A percentile compares a stretch with the other conserved stretches of the same genome.
These are phyloP conservation scores for Condylura cristata DNA, from an alignment of 2,113 vertebrate species.

Conservation along the genomic window DNA sequence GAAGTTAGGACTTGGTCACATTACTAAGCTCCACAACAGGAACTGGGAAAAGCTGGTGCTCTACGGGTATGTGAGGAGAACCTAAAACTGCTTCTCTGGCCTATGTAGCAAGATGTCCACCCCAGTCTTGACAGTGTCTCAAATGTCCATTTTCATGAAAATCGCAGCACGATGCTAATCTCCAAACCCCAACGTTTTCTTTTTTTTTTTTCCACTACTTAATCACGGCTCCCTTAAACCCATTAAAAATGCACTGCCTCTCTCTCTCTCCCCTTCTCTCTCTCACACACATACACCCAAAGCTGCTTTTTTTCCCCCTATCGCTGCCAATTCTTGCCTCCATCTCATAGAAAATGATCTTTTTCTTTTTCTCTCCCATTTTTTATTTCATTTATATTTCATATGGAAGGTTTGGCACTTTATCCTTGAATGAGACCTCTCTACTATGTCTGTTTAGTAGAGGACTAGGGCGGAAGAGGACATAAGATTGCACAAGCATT, in stretches of 20 bases:
- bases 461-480: not conserved
- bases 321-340: not conserved
- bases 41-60: not conserved
- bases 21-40: not conserved
- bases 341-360: not conserved
- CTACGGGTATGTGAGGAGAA: not conserved
- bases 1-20: not conserved
- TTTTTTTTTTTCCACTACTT: not conserved
- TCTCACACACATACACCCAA: too few species aligned
- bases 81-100: not conserved
- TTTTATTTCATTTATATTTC: not conserved
- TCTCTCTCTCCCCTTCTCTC: too few species aligned
- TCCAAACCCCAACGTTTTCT: too few species aligned
- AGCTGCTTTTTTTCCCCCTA: not conserved
- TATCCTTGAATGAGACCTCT: not conserved
- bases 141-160: not conserved
- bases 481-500: not conserved
- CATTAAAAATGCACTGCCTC: not conserved
- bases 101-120: not conserved
- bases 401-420: not conserved
- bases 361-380: not conserved
- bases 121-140: not conserved
- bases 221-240: not conserved
- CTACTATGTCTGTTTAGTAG: not conserved
- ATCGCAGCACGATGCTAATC: fast-evolving